Evolutionary conservation across 1,140 invertebrate species (phyloP).

Genomic region (Drosophila parvula): DNA sequence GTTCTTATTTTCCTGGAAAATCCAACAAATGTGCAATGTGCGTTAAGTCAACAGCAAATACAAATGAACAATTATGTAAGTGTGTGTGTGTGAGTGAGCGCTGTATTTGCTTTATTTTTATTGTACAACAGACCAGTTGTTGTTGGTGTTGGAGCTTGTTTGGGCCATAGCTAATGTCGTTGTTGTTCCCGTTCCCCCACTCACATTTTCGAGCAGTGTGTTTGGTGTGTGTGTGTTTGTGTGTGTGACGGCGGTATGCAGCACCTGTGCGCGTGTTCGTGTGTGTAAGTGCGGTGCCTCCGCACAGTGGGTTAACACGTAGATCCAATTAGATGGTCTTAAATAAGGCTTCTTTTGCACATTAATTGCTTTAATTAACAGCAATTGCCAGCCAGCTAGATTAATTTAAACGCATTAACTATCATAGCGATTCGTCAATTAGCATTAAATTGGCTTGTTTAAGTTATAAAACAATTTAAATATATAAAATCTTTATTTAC

Average conservation of each 20-base stretch:
- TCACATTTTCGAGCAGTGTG: slow-evolving; percentile 53
- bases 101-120: slow-evolving; percentile 33
- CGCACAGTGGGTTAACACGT: slow-evolving; percentile 25
- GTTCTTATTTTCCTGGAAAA: slow-evolving; percentile 10
- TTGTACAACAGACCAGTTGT: slow-evolving; percentile 58
- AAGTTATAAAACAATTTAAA: not conserved
- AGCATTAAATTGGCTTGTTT: not conserved
- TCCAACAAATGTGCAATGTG: slow-evolving; percentile 56
- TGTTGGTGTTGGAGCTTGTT: slow-evolving; percentile 32
- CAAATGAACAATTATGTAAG: slow-evolving; percentile 75
- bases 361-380: slow-evolving; percentile 22
- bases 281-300: slow-evolving; percentile 26
- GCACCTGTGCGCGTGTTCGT: slow-evolving; percentile 44
- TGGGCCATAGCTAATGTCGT: slow-evolving; percentile 62
- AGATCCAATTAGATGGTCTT: not conserved
- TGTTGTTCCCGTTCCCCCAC: slow-evolving; percentile 75
- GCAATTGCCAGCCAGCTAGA: slow-evolving; percentile 2
- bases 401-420: not conserved
- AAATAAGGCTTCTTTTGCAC: not conserved
- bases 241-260: slow-evolving; percentile 14
- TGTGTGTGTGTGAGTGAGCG: slow-evolving; percentile 45
- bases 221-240: slow-evolving; percentile 13
- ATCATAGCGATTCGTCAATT: not conserved
- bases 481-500: not conserved
- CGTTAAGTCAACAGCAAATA: slow-evolving; percentile 55